phyloP scores from a whole-genome alignment of 2,888 invertebrate genomes.

The Acrocyrtus sp. region DNA sequence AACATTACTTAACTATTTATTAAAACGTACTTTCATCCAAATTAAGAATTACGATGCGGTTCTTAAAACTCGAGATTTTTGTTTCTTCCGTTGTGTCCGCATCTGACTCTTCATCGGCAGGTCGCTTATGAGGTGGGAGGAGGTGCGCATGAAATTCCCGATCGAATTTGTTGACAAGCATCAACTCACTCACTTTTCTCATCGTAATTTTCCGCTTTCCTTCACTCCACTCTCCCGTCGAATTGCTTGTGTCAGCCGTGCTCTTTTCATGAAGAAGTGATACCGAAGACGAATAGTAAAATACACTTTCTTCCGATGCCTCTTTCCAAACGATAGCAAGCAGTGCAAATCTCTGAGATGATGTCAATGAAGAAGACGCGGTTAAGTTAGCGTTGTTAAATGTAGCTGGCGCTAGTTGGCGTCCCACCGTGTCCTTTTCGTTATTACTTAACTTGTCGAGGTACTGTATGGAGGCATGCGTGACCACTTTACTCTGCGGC shows the following conservation, averaged over 20 bases:
- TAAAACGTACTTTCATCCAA: conserved; percentile 47
- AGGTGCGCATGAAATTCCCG: conserved; percentile 50
- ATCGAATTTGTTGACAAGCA: conserved; percentile 35
- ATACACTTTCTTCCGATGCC: background rate
- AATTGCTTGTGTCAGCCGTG: background rate
- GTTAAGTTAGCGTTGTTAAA: background rate
- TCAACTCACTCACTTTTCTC: conserved; percentile 25
- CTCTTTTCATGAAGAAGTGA: conserved; percentile 8
- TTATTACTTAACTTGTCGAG: conserved; percentile 17
- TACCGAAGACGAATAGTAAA: conserved; percentile 29
- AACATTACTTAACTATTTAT: background rate
- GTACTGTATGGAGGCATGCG: conserved; percentile 32
- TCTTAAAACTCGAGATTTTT: conserved; percentile 45
- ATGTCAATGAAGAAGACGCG: no score
- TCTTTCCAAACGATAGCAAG: conserved; percentile 25
- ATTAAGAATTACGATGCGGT: conserved; percentile 48
- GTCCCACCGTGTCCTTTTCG: conserved; percentile 11
- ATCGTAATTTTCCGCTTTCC: conserved; percentile 5
- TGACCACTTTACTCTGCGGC: background rate
- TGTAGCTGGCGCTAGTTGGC: background rate
- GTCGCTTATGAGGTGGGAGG: conserved; percentile 43
- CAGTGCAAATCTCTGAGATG: conserved; percentile 13
- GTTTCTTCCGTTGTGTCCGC: conserved; percentile 29
- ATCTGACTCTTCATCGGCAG: conserved; percentile 38
- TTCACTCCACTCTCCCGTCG: conserved; percentile 12